These are phyloP conservation scores for Halichoeres trimaculatus DNA, from an alignment of 2,113 vertebrate genomes.

Conservation along the genomic window DNA sequence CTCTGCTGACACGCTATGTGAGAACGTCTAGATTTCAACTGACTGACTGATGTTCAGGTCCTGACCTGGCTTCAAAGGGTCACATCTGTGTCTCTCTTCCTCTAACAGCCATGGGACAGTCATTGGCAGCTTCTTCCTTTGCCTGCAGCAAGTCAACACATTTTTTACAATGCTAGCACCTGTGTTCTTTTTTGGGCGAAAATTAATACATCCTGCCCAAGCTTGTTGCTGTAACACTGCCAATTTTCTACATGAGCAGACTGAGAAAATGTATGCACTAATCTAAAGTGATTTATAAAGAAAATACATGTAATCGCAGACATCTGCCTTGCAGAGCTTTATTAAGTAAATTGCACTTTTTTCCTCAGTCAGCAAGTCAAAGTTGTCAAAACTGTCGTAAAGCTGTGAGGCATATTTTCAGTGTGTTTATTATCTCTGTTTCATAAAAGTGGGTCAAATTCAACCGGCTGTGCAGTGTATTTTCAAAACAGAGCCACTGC, in stretches of 20 bases:
- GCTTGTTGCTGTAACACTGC: conserved; percentile 20
- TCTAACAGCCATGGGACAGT: conserved; percentile 12
- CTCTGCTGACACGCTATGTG: background rate
- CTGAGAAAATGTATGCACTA: background rate
- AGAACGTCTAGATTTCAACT: conserved; percentile 27
- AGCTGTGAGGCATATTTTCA: conserved; percentile 31
- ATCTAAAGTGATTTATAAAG: conserved; percentile 27
- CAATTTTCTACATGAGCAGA: conserved; percentile 14
- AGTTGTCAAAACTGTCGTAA: conserved; percentile 30
- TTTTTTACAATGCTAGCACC: conserved; percentile 31
- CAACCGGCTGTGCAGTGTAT: conserved; percentile 31
- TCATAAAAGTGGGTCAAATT: conserved; percentile 65
- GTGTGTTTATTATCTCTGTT: conserved; percentile 55
- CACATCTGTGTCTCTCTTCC: conserved; percentile 25
- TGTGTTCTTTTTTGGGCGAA: conserved; percentile 28
- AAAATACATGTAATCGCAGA: conserved; percentile 39
- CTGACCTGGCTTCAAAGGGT: conserved; percentile 8
- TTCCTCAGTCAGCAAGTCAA: conserved; percentile 35
- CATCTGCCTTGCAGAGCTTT: conserved; percentile 34
- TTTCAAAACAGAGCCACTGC: conserved; percentile 49
- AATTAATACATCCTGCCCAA: conserved; percentile 12
- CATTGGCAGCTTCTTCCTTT: conserved; percentile 22
- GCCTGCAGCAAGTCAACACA: conserved; percentile 37
- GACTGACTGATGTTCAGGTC: conserved; percentile 2
- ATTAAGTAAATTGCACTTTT: conserved; percentile 31